Conservation (phyloP, 2,888 invertebrate genomes). For the Ichneumoninae sp. region DNA sequence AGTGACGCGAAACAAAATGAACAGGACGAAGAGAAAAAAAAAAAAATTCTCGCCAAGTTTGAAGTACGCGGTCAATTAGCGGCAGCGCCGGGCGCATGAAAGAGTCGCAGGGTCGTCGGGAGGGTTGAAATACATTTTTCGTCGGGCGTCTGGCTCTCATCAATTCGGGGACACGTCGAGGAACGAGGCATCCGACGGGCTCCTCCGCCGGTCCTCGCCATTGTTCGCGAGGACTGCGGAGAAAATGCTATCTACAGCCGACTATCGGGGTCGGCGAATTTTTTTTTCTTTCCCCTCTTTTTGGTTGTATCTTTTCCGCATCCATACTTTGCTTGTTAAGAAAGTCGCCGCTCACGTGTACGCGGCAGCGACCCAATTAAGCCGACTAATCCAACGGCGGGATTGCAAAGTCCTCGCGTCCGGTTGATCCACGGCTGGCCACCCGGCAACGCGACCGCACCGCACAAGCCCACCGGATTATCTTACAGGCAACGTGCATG, state of each 20-base stretch:
- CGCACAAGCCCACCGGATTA: constrained; percentile 54
- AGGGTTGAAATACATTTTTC: constrained; percentile 37
- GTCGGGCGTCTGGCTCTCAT: constrained; percentile 24
- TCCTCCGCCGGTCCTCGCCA: neutral
- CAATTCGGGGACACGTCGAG: constrained; percentile 36
- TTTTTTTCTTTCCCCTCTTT: constrained; percentile 12
- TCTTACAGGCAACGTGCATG: constrained; percentile 11
- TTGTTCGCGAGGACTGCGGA: neutral
- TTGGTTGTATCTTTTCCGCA: constrained; percentile 2
- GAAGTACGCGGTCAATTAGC: constrained; percentile 36
- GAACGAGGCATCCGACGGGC: neutral
- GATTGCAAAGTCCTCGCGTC: constrained; percentile 38
- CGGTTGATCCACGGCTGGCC: constrained; percentile 38
- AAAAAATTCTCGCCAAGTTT: neutral
- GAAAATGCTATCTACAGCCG: neutral
- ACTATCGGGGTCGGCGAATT: constrained; percentile 7
- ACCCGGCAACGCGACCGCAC: constrained; percentile 44
- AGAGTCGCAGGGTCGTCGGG: neutral
- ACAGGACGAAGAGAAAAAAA: neutral
- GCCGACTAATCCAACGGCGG: constrained; percentile 57
- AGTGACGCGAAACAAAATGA: constrained; percentile 12
- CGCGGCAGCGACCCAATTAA: constrained; percentile 55
- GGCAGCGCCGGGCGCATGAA: constrained; percentile 8
- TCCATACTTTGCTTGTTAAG: constrained; percentile 55
- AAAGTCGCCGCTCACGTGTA: constrained; percentile 47